A percentile compares a stretch with the other conserved stretches of the same genome.
Conservation (phyloP, 2,888 invertebrate species). For the Anodontia alba region DNA sequence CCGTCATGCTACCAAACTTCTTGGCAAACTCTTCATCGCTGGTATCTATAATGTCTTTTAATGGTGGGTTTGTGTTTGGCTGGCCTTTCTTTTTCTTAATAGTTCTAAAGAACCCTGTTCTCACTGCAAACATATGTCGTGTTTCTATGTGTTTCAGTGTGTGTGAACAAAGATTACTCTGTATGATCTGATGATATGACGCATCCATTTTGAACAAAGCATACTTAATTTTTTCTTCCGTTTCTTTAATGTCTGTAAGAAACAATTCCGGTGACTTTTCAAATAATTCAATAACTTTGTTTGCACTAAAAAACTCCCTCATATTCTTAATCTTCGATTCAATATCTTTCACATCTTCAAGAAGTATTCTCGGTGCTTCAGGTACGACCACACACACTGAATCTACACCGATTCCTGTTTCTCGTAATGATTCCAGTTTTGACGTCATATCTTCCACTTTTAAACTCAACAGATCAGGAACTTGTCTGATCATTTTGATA, state of each 20-base stretch:
- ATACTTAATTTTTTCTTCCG: conserved; percentile 65
- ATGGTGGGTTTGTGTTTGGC: conserved; percentile 60
- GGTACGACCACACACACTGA: conserved; percentile 27
- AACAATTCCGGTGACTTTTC: conserved; percentile 59
- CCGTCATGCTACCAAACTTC: conserved; percentile 65
- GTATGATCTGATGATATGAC: conserved; percentile 68
- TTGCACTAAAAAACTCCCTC: conserved; percentile 59
- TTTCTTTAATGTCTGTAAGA: conserved; percentile 48
- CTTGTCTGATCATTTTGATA: conserved; percentile 11
- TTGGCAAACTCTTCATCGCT: conserved; percentile 65
- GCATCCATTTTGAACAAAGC: conserved; percentile 68
- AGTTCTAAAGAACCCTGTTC: conserved; percentile 65
- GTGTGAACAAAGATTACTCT: conserved; percentile 58
- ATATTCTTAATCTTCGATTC: conserved; percentile 40
- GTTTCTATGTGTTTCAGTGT: conserved; percentile 64
- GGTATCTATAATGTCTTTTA: conserved; percentile 62
- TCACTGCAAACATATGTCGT: conserved; percentile 66
- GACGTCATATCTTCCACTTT: neutral
- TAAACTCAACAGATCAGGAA: neutral
- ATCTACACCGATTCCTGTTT: conserved; percentile 28
- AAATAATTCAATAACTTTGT: conserved; percentile 56
- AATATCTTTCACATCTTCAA: conserved; percentile 10
- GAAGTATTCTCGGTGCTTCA: conserved; percentile 32
- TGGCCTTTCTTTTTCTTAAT: conserved; percentile 50
- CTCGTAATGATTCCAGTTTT: conserved; percentile 28